These are phyloP conservation scores for Ondatra zibethicus DNA, from an alignment of 2,113 vertebrate genomes.

Conservation along the genomic window DNA sequence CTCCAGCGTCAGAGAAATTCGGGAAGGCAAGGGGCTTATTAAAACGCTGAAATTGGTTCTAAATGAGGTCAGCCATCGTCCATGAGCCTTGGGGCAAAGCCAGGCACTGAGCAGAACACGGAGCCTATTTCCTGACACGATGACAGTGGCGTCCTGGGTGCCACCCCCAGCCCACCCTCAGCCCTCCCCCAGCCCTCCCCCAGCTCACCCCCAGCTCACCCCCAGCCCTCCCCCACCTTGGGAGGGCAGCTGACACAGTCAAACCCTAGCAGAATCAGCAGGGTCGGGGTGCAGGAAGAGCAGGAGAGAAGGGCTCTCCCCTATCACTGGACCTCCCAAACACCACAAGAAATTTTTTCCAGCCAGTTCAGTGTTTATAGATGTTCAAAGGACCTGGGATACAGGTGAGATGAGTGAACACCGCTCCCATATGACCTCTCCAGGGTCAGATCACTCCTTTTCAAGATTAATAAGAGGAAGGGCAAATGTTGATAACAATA, in stretches of 20 bases:
- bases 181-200: background rate
- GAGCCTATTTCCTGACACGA: background rate
- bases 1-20: background rate
- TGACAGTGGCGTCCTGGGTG: accelerated
- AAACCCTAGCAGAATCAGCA: accelerated
- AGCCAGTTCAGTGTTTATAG: accelerated
- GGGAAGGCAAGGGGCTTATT: conserved; percentile 56
- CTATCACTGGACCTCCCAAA: no score
- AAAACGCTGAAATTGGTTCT: conserved; percentile 35
- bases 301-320: background rate
- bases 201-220: background rate
- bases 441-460: background rate
- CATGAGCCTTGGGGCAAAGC: conserved; percentile 31
- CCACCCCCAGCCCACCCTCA: background rate
- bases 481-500: background rate
- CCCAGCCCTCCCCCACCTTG: background rate
- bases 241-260: background rate
- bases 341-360: accelerated
- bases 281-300: background rate
- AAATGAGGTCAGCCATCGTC: conserved; percentile 58
- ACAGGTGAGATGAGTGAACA: background rate
- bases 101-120: background rate
- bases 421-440: background rate
- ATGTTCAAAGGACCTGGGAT: background rate
- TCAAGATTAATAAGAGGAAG: background rate